These are phyloP conservation scores for Smittia sp. DNA, from an alignment of 2,888 invertebrate genomes.

Conservation along the genomic window DNA sequence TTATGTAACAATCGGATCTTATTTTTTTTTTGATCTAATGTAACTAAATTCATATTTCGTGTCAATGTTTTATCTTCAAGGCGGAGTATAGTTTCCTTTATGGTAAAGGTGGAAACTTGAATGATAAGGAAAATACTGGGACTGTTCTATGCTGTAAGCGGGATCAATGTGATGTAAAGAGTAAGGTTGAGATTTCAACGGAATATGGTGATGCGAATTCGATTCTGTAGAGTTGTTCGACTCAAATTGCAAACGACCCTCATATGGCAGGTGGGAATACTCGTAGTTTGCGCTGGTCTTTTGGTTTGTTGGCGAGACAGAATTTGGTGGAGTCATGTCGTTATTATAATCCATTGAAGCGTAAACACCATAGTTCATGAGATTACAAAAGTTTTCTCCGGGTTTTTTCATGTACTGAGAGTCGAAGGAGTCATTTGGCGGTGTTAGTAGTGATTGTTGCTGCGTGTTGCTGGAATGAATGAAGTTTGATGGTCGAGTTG, in stretches of 20 bases:
- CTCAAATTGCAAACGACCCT: constrained; percentile 54
- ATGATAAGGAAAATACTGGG: constrained; percentile 79
- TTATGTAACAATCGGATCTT: no score
- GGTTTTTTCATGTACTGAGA: constrained; percentile 62
- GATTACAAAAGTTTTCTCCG: constrained; percentile 59
- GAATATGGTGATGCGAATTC: constrained; percentile 65
- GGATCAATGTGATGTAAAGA: constrained; percentile 63
- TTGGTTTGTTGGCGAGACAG: constrained; percentile 78
- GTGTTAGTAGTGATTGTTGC: constrained; percentile 76
- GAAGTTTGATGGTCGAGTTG: constrained; percentile 57
- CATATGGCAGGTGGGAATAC: constrained; percentile 54
- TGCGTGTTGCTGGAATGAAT: constrained; percentile 53
- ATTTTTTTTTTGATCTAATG: no score
- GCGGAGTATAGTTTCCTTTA: constrained; percentile 60
- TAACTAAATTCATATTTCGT: no score
- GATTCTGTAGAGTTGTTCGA: constrained; percentile 55
- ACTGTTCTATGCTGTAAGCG: constrained; percentile 63
- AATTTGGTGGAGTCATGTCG: constrained; percentile 96
- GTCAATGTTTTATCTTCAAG: constrained; percentile 56
- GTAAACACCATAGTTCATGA: constrained; percentile 60
- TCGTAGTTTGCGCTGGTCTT: constrained; percentile 50
- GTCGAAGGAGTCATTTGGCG: constrained; percentile 81
- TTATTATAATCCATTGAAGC: constrained; percentile 80
- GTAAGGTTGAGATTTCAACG: constrained; percentile 88
- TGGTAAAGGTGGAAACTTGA: constrained; percentile 89